Evolutionary conservation across 2,113 vertebrate species (phyloP), one percentile per base, ranked within the genome.

Genomic region (Reinhardtius hippoglossoides): DNA sequence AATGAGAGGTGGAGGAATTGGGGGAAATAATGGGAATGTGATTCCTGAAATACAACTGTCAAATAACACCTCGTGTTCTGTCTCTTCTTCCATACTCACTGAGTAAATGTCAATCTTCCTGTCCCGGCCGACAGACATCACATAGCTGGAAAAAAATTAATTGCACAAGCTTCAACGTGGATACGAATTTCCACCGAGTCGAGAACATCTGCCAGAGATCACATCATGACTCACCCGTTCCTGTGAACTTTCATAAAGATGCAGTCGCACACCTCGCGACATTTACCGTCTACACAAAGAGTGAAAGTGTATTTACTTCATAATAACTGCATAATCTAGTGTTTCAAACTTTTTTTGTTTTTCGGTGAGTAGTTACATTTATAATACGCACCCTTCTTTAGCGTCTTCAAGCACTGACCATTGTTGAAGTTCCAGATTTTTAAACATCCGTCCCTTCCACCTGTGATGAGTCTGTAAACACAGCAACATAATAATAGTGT

Each of bases 381-480:
- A 27, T 3, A 27, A 3, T 44, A 69, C 88, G 85, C 85, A 91
- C 91, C 85, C 0, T 80, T 92, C 48, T 86, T 94, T 55, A 96
- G 76, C 48, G 86, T 94, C 75, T 89, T 91, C 2, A 96, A 69
- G 60, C 86, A 92, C 1, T 54, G 63, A 1, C 94, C 90, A 0
- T 86, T 95, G 72, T 92, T 96, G 73, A 94, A 95, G 88, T 89
- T 95, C 93, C 87, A 88, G 75, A 90, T 92, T 80, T 94, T 95
- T 62, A 97, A 89, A 73, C 80, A 92, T 23, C 94, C 87, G 0
- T 93, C 94, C 91, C 91, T 93, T 74, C 87, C 93, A 59, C 94
- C 93, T 1, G 95, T 92, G 66, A 94, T 60, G 3, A 97, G 91
- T 85, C 94, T 93, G 60, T 18, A 80, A 71, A 82, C 24, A 73